phyloP scores from a whole-genome alignment of 2,113 vertebrate genomes.

The Corythaeola cristata region DNA sequence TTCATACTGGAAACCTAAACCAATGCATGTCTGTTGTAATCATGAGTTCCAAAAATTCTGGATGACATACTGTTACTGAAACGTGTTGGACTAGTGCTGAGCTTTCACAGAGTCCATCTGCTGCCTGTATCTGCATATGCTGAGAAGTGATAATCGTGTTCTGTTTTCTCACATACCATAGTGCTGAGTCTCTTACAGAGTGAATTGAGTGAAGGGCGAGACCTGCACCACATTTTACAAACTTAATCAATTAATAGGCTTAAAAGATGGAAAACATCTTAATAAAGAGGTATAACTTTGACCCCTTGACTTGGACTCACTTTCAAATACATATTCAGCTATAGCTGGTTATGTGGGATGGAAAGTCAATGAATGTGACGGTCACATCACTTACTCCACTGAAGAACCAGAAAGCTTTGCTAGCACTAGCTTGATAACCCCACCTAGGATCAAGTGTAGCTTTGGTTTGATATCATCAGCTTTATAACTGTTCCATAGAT shows the following conservation, averaged over 20 bases:
- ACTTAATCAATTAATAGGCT: background rate
- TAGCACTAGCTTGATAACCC: background rate
- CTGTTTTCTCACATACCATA: background rate
- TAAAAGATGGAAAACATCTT: background rate
- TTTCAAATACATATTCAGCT: background rate
- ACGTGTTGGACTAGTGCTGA: background rate
- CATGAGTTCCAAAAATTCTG: background rate
- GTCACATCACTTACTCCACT: background rate
- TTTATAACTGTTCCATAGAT: background rate
- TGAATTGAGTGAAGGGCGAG: background rate
- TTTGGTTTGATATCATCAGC: background rate
- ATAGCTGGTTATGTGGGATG: background rate
- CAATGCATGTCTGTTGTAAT: background rate
- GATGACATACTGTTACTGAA: background rate
- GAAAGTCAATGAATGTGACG: rapidly evolving
- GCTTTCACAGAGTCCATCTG: background rate
- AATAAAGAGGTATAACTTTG: background rate
- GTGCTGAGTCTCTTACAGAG: background rate
- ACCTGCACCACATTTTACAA: background rate
- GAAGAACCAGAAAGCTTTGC: background rate
- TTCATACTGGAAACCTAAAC: background rate
- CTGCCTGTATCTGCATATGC: background rate
- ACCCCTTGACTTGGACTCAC: background rate
- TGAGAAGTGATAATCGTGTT: background rate
- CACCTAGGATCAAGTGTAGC: background rate